Base-by-base conservation (phyloP, 2,888 invertebrate genomes). In the Synergus itoensis region DNA sequence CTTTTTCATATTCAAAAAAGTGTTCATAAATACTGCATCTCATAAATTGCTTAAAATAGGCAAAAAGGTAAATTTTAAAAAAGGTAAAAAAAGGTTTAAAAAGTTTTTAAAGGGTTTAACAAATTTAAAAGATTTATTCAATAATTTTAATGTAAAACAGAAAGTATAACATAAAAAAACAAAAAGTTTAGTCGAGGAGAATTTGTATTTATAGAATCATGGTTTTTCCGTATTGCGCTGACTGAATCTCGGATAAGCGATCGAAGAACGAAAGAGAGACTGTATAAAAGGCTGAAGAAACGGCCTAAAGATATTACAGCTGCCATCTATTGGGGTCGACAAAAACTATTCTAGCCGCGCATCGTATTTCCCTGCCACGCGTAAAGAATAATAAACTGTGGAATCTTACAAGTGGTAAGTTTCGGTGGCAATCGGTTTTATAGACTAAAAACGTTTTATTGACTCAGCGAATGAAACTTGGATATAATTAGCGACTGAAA, bases 321-420 rank as follows among this genome's bases (percentile, higher is more conserved):
- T 89, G 92, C 92, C 92, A 92, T 92, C 92, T 92, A 88, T 91
- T 87, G 92, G 90, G 81, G 73, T 84, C 86, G 87, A 84, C 85
- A 88, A 90, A 82, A 89, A 90, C 87, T 87, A 88, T 83, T 83
- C 85, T 67, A 79, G 84, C 85, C 85, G 83, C 86, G 85, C 81
- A 84, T 40, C 73, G 28, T 28, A 48, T 48, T 53, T 36, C 28
- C 11, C 53, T 11, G 11, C 36, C 65, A 65, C 62, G 28, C 62
- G 14, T 65, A 65, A 36, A 73, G 73, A 57, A 62, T 57, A 60
- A 73, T 43, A 73, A 78, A 69, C 41, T 45, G 57, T 21, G 77
- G 53, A 67, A 60, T 78, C 77, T 65, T 67, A 63, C 79, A 75
- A 73, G 73, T 76, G 78, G 77, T 77, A 82, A 62, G 76, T 65